phyloP scores from a whole-genome alignment of 1,140 invertebrate genomes.

The Amyelois transitella region DNA sequence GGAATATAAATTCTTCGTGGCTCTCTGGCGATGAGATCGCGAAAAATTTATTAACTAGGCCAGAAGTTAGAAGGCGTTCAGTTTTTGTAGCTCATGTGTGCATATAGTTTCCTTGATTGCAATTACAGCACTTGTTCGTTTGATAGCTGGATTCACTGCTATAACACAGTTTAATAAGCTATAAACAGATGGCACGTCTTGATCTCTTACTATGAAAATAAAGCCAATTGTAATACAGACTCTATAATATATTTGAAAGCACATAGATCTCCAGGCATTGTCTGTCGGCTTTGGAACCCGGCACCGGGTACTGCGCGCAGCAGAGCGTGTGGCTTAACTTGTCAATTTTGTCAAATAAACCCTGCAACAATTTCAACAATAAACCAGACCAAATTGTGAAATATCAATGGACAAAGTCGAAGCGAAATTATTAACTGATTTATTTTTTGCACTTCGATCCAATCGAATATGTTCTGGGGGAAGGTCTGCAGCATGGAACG shows the following conservation, averaged over 20 bases:
- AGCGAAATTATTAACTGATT: not conserved
- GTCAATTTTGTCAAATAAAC: slow-evolving; percentile 6
- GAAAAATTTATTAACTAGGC: slow-evolving; percentile 49
- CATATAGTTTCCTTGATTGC: too few relatives aligned
- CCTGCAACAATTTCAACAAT: not conserved
- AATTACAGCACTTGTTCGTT: too few relatives aligned
- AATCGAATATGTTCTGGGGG: too few relatives aligned
- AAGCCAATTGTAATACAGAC: too few relatives aligned
- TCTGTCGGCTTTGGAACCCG: slow-evolving; percentile 1
- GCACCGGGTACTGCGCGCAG: not conserved
- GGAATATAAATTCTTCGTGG: slow-evolving; percentile 63
- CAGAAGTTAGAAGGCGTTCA: slow-evolving; percentile 13
- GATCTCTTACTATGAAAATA: too few relatives aligned
- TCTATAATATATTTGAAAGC: too few relatives aligned
- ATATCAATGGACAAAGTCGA: not conserved
- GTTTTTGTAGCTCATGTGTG: not conserved
- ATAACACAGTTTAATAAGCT: too few relatives aligned
- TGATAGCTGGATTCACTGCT: too few relatives aligned
- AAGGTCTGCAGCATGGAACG: too few relatives aligned
- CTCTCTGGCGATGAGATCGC: slow-evolving; percentile 35
- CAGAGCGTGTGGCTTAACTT: slow-evolving; percentile 1
- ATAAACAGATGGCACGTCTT: too few relatives aligned
- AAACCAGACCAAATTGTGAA: not conserved
- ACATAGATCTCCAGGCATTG: not conserved
- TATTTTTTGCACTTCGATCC: too few relatives aligned